phyloP scores from a whole-genome alignment of 2,797 vertebrate genomes.

The Sciaenops ocellatus region DNA sequence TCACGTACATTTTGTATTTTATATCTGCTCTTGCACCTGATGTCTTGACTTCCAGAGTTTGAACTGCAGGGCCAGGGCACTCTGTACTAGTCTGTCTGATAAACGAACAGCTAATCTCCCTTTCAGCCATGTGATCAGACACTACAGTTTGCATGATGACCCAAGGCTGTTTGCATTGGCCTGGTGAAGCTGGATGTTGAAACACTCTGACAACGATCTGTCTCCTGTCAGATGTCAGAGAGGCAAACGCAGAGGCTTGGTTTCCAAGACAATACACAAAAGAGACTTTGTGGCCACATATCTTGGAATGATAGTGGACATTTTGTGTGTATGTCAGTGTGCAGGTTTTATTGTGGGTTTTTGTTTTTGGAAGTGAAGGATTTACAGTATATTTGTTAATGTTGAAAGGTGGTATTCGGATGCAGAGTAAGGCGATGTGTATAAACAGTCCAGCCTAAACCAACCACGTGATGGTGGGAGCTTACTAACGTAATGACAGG shows the following conservation, averaged over 20 bases:
- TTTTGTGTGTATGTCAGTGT: conserved; percentile 21
- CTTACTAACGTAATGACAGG: conserved; percentile 27
- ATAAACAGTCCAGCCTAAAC: conserved; percentile 1
- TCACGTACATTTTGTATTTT: neutral
- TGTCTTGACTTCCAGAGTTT: conserved; percentile 30
- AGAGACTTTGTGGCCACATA: conserved; percentile 25
- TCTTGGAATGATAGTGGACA: conserved; percentile 39
- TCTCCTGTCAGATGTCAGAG: conserved; percentile 54
- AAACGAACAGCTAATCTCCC: conserved; percentile 44
- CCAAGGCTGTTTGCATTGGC: conserved; percentile 66
- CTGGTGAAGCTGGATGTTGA: conserved; percentile 66
- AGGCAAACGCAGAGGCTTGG: conserved; percentile 54
- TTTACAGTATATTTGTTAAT: neutral
- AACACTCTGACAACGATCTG: conserved; percentile 64
- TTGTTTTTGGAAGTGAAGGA: neutral
- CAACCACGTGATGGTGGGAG: conserved; percentile 2
- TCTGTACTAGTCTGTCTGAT: conserved; percentile 52
- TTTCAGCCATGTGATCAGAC: conserved; percentile 36
- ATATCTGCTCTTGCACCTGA: neutral
- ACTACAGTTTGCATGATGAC: conserved; percentile 61
- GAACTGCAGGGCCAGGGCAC: conserved; percentile 29
- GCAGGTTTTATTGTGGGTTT: neutral
- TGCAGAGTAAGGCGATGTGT: neutral
- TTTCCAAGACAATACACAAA: conserved; percentile 60
- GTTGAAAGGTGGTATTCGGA: conserved; percentile 8